Conservation (phyloP, 2,888 invertebrate genomes). For the Pelosia muscerda region DNA sequence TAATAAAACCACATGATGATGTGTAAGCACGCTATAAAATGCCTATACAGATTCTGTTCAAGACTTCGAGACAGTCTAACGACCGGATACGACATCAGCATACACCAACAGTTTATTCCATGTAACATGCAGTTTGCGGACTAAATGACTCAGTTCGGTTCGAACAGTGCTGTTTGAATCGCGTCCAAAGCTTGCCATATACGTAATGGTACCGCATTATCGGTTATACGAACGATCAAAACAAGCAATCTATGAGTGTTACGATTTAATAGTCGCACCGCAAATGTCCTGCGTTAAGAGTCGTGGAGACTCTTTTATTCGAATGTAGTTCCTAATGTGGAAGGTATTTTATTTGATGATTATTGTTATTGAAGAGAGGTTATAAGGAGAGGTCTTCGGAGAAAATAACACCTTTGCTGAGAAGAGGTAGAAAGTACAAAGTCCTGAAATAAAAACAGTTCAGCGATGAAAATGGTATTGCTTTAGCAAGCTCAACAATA, state of each 20-base stretch:
- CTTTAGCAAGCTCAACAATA: no score
- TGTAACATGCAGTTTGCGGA: conserved; percentile 60
- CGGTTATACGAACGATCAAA: conserved; percentile 51
- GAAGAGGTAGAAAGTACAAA: no score
- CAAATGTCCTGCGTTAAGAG: conserved; percentile 20
- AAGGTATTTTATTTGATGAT: not conserved
- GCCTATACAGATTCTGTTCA: conserved; percentile 36
- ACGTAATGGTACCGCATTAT: conserved; percentile 54
- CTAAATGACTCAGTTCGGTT: conserved; percentile 54
- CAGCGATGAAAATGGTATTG: no score
- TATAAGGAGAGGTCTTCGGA: not conserved
- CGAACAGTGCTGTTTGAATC: conserved; percentile 62
- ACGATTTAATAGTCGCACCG: conserved; percentile 29
- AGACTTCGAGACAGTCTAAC: conserved; percentile 33
- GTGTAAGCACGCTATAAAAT: conserved; percentile 40
- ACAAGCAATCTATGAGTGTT: conserved; percentile 54
- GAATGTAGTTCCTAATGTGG: not conserved
- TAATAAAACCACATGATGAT: conserved; percentile 36
- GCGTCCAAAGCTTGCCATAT: conserved; percentile 56
- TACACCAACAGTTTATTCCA: conserved; percentile 47
- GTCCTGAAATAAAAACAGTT: no score
- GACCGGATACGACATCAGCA: conserved; percentile 50
- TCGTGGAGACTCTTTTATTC: not conserved
- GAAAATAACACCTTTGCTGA: not conserved
- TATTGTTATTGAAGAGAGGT: not conserved